These are phyloP conservation scores for Sciurus niger DNA, from an alignment of 2,113 vertebrate genomes.

Conservation along the genomic window DNA sequence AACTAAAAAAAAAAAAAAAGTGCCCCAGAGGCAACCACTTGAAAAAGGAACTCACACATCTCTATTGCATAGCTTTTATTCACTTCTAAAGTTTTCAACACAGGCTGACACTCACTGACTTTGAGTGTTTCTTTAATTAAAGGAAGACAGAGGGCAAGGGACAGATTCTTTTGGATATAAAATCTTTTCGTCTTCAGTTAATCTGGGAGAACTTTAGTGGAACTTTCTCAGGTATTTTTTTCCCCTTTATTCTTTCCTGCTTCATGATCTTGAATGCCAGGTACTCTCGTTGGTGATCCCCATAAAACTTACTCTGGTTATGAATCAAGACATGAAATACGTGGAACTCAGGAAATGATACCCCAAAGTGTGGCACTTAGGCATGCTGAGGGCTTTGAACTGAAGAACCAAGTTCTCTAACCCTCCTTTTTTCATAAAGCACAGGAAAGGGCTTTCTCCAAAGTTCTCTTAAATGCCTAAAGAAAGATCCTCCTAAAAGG, in stretches of 20 bases:
- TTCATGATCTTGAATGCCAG: neutral
- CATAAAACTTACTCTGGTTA: neutral
- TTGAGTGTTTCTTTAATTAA: neutral
- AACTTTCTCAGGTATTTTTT: neutral
- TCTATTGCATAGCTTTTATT: neutral
- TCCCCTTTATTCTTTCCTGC: neutral
- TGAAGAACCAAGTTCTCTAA: neutral
- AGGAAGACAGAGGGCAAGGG: neutral
- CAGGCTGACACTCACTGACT: neutral
- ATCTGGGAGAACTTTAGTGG: neutral
- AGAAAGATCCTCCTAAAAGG: neutral
- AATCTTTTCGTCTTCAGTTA: slow-evolving; percentile 1
- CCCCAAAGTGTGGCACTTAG: neutral
- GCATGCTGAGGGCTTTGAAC: neutral
- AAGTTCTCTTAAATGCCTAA: neutral
- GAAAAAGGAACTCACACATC: neutral
- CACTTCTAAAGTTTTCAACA: neutral
- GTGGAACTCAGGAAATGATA: neutral
- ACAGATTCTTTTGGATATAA: neutral
- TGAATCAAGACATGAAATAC: slow-evolving; percentile 21
- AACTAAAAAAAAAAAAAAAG: neutral
- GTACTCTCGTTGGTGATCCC: neutral
- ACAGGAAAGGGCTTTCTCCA: neutral
- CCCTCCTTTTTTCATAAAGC: neutral
- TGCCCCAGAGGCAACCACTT: neutral